A percentile compares a stretch with the other conserved stretches of the same genome.
phyloP scores from a whole-genome alignment of 2,888 invertebrate genomes.

The Temnothorax ravouxi region DNA sequence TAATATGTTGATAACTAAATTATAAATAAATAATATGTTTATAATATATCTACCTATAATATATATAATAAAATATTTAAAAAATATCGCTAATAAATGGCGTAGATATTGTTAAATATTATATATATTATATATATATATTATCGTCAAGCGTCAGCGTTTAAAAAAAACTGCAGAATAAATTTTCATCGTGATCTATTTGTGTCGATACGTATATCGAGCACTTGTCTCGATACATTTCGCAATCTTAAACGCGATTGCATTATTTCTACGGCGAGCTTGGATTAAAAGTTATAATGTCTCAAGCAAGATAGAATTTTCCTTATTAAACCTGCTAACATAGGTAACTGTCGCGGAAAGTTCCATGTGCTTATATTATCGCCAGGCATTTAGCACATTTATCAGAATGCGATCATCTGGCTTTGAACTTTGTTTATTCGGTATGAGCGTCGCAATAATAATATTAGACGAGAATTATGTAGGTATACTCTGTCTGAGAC shows the following conservation, averaged over 20 bases:
- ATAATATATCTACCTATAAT: too few species aligned
- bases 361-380: slow-evolving; percentile 1
- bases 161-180: not conserved
- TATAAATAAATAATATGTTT: not conserved
- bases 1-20: not conserved
- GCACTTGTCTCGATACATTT: not conserved
- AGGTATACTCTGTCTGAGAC: not conserved
- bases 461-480: not conserved
- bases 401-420: not conserved
- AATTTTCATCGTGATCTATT: not conserved
- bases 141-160: not conserved
- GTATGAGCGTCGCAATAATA: not conserved
- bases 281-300: not conserved
- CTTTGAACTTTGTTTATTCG: not conserved
- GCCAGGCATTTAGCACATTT: not conserved
- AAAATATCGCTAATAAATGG: not conserved
- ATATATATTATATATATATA: not conserved
- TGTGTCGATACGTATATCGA: not conserved
- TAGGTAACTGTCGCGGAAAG: not conserved
- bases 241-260: not conserved
- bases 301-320: not conserved
- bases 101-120: not conserved
- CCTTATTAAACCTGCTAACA: not conserved
- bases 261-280: not conserved
- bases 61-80: not conserved